Base-by-base conservation (phyloP, 2,797 vertebrate genomes). In the Zalophus californianus region DNA sequence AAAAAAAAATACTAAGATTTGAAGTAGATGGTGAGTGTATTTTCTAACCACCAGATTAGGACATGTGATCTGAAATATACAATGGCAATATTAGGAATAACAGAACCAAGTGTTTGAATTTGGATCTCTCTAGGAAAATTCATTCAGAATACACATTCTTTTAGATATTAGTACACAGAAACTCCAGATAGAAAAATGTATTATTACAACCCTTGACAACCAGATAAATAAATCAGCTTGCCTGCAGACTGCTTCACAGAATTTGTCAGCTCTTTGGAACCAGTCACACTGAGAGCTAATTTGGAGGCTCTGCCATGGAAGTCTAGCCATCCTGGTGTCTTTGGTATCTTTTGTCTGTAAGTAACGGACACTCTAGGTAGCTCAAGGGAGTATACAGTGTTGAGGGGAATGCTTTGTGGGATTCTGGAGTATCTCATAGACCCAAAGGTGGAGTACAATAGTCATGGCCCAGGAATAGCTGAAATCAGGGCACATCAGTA, bases 1-100 rank as follows among this genome's bases (percentile, higher is more conserved):
- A 79, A 90, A 9, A 44, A 79, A 79, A n/a, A 44, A 23, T 56
- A 90, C 91, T 91, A 58, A 7, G 44, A 93, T 97, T 89, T 86
- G 41, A 95, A 97, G 91, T 90, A 94, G 83, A 89, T 83, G 44
- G 18, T 41, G 20, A 95, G 48, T 90, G 35, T 52, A 58, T 82
- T 93, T 97, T 83, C 83, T 32, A 79, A 38, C 23, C 78, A 60
- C 85, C 38, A 52, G 35, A 89, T 95, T 92, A 96, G 32, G 38
- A 86, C 52, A 73, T 0, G 2, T 75, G 35, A 86, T 94, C 41
- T 93, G 73, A 79, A 91, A 95, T 89, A 52, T 70, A 23, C 38
- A 82, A 73, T 41, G 50, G 27, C 86, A 72, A 79, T 95, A 95
- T 86, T 27, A 29, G 20, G 44, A 86, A 80, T 82, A 92, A 94